Conservation (phyloP, 2,888 invertebrate genomes). For the Mythimna lalbum region DNA sequence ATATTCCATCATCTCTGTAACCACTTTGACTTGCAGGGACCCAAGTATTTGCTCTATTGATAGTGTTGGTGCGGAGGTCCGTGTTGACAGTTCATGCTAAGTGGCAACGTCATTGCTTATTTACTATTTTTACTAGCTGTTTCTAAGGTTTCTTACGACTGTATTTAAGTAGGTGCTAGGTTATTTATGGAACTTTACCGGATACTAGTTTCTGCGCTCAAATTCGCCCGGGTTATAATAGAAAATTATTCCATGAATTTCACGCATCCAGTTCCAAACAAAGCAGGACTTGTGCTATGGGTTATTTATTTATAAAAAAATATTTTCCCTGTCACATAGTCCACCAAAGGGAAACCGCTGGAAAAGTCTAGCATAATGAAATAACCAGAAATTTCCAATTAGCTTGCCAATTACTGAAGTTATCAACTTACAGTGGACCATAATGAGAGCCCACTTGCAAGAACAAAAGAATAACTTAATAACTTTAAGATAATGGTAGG, state of each 20-base stretch:
- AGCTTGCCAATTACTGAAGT: constrained; percentile 28
- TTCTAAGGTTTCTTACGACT: constrained; percentile 10
- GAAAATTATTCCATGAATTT: too few species aligned
- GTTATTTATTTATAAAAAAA: too few species aligned
- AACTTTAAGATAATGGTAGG: constrained; percentile 18
- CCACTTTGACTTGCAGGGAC: constrained; percentile 34
- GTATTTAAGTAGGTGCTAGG: constrained; percentile 3
- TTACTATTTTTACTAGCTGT: constrained; percentile 23
- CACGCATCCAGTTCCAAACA: too few species aligned
- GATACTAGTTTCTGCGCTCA: too few species aligned
- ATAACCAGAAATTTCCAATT: constrained; percentile 16
- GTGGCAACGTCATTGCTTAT: constrained; percentile 33
- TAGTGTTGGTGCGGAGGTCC: constrained; percentile 30
- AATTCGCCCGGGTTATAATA: too few species aligned
- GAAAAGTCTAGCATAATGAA: background rate
- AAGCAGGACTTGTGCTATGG: too few species aligned
- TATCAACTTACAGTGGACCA: constrained; percentile 17
- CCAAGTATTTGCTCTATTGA: constrained; percentile 40
- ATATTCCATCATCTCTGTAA: constrained; percentile 45
- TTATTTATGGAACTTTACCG: constrained; percentile 1
- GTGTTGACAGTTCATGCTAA: constrained; percentile 36
- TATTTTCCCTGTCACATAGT: background rate
- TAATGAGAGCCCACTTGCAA: constrained; percentile 5
- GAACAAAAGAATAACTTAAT: constrained; percentile 42
- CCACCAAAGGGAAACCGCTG: background rate